Percentiles rank a stretch among this genome's conserved stretches.
These are phyloP conservation scores for Diaperis boleti DNA, from an alignment of 2,888 invertebrate species.

Conservation along the genomic window DNA sequence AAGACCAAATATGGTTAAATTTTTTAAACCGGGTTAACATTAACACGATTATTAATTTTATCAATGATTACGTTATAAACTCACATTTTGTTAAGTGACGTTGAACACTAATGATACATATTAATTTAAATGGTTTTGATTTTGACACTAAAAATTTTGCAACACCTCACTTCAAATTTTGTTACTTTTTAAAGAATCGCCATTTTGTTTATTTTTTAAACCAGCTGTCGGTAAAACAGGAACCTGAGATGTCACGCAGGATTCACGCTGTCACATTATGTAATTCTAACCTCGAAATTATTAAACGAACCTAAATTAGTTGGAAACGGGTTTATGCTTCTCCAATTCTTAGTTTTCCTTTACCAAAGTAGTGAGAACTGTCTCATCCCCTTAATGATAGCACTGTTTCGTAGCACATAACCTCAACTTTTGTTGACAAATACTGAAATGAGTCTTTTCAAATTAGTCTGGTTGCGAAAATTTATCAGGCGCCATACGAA, in stretches of 20 bases:
- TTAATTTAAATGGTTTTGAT: slow-evolving; percentile 20
- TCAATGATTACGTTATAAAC: not conserved
- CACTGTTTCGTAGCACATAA: no score
- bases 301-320: no score
- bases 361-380: no score
- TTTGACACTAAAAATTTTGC: slow-evolving; percentile 41
- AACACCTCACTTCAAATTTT: slow-evolving; percentile 46
- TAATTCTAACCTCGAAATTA: slow-evolving; percentile 1
- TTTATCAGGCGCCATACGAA: slow-evolving; percentile 67
- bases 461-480: slow-evolving; percentile 68
- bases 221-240: slow-evolving; percentile 36
- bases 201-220: slow-evolving; percentile 45
- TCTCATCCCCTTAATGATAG: no score
- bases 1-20: slow-evolving; percentile 35
- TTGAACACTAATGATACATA: slow-evolving; percentile 19
- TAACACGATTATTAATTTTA: not conserved
- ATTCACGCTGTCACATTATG: slow-evolving; percentile 29
- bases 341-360: no score
- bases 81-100: slow-evolving; percentile 39
- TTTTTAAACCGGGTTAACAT: slow-evolving; percentile 25
- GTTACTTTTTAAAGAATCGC: slow-evolving; percentile 43
- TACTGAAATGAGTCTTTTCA: slow-evolving; percentile 58
- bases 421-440: slow-evolving; percentile 1
- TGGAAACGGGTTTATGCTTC: no score
- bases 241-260: no score